Conservation (phyloP, 1,140 invertebrate genomes). For the Drosophila pseudoananassae region DNA sequence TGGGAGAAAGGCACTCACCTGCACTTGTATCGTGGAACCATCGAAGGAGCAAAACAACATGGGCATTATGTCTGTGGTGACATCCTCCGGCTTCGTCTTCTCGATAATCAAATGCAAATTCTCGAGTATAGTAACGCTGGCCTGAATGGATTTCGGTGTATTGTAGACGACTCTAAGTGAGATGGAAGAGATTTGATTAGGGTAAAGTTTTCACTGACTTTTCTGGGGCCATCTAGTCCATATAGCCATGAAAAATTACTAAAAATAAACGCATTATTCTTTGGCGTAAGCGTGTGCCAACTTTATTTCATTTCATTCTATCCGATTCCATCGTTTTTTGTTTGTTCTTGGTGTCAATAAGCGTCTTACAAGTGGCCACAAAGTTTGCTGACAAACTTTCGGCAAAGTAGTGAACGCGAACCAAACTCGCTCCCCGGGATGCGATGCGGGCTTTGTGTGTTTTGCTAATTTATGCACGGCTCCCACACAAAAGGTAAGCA, state of each 20-base stretch:
- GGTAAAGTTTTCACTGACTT: conserved; percentile 26
- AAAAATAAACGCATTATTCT: conserved; percentile 34
- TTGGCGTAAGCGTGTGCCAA: conserved; percentile 43
- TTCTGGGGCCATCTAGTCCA: conserved; percentile 7
- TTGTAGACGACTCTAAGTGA: conserved; percentile 88
- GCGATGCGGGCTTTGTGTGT: conserved; percentile 36
- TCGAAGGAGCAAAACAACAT: conserved; percentile 96
- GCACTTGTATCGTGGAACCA: conserved; percentile 95
- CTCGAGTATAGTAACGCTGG: conserved; percentile 95
- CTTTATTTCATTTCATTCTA: conserved; percentile 5
- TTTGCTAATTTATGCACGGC: conserved; percentile 72
- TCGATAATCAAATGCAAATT: conserved; percentile 95
- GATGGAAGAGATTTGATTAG: conserved; percentile 39
- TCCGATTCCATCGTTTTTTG: conserved; percentile 1
- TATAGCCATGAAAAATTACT: conserved; percentile 1
- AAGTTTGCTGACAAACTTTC: conserved; percentile 61
- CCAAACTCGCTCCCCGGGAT: conserved; percentile 1
- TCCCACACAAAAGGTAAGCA: conserved; percentile 55
- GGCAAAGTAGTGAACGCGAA: conserved; percentile 40
- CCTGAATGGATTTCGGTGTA: conserved; percentile 94
- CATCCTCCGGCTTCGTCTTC: conserved; percentile 93
- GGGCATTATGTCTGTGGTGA: conserved; percentile 92
- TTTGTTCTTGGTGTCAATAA: conserved; percentile 67
- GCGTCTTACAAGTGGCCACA: conserved; percentile 70
- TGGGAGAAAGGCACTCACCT: conserved; percentile 87